Evolutionary conservation across 2,113 vertebrate genomes (phyloP), one percentile per base, ranked within the genome.

Genomic region (Burhinus bistriatus): DNA sequence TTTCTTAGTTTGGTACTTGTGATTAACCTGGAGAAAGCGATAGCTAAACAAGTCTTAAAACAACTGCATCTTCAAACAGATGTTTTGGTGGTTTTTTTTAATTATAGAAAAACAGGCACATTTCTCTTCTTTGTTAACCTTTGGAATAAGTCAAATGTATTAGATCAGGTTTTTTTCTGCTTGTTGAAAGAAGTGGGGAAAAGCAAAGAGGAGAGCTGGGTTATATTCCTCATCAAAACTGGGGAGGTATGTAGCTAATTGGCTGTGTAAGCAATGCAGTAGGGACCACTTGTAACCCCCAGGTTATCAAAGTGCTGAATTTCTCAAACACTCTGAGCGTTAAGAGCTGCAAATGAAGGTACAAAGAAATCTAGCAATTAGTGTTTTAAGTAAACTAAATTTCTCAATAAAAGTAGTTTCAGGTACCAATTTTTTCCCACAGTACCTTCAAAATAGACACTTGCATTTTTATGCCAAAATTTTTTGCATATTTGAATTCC

Each of bases 171-270:
- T 44, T 83, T 72, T 44, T 58, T 15, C 1, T 83, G 55, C 2
- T 7, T 82, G 7, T 66, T 83, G 19, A 76, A 83, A 51, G n/a
- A 87, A 82, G 27, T 4, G 3, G 9, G 12, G 30, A 36, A 71
- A 58, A 36, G 12, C 25, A 55, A 54, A 58, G 45, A 32, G 36
- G 32, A 79, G 32, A 83, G 22, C 16, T 38, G n/a, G 26, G 10
- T 21, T 81, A 17, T n/a, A 58, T 40, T 87, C 30, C 40, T 52
- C 10, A 20, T 65, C 23, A 21, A 36, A 65, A 73, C 2, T 1
- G 6, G 7, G 32, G 4, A 55, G 8, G 4, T 69, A 26, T 13
- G 9, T 65, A 61, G 49, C 26, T 25, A 45, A 0, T 2, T 40
- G 25, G 6, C 18, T 79, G 2, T 22, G 11, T 55, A 42, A 83